A percentile compares a stretch with the other conserved stretches of the same genome.
Conservation (phyloP, 1,140 invertebrate species). For the Anagrus nilaparvatae region DNA sequence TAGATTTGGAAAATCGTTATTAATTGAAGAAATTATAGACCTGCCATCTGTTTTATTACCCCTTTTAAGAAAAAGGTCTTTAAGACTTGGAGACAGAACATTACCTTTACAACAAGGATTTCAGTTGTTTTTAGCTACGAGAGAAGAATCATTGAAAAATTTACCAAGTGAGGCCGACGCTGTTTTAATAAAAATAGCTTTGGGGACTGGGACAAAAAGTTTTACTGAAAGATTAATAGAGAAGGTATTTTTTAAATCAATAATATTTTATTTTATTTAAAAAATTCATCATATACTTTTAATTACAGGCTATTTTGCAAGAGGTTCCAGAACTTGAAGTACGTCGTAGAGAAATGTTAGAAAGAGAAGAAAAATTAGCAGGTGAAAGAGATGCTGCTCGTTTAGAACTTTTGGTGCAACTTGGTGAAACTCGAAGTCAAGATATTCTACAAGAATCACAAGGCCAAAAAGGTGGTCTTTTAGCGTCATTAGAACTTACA, state of each 20-base stretch:
- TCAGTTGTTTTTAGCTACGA: constrained; percentile 66
- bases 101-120: constrained; percentile 51
- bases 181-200: constrained; percentile 28
- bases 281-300: constrained; percentile 31
- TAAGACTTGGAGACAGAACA: constrained; percentile 32
- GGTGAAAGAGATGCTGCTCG: constrained; percentile 37
- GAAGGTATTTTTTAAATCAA: constrained; percentile 20
- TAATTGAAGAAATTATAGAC: constrained; percentile 64
- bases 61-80: constrained; percentile 24
- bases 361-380: constrained; percentile 63
- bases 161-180: constrained; percentile 34
- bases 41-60: constrained; percentile 33
- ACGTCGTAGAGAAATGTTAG: constrained; percentile 58
- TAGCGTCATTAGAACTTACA: constrained; percentile 84
- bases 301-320: constrained; percentile 51
- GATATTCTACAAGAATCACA: constrained; percentile 37
- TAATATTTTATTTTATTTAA: background rate
- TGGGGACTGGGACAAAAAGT: constrained; percentile 32
- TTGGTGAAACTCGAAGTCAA: constrained; percentile 34
- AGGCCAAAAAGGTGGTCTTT: constrained; percentile 39
- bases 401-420: constrained; percentile 31
- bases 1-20: constrained; percentile 84
- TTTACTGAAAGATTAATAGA: constrained; percentile 36
- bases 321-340: constrained; percentile 80
- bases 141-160: constrained; percentile 34